Evolutionary conservation across 2,113 vertebrate genomes (phyloP).

Genomic region (Neolamprologus ventralis): DNA sequence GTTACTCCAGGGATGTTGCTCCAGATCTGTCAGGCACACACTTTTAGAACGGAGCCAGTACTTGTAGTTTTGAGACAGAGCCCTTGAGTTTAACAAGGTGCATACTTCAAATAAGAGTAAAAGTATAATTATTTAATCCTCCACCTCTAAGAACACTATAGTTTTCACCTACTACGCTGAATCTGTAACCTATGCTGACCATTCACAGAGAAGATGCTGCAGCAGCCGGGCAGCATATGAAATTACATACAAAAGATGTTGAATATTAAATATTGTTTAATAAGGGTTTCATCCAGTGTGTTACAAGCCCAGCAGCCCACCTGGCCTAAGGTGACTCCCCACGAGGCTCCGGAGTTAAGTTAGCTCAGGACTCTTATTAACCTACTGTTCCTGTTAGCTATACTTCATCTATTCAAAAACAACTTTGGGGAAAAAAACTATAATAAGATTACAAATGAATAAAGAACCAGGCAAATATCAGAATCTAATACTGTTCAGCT

Average conservation of each 20-base stretch:
- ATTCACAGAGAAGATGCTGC: background rate
- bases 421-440: accelerated
- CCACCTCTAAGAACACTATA: background rate
- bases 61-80: background rate
- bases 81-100: background rate
- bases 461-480: background rate
- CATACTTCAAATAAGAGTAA: background rate
- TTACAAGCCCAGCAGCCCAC: background rate
- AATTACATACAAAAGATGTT: background rate
- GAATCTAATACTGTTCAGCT: background rate
- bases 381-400: background rate
- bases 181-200: background rate
- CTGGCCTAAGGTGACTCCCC: background rate
- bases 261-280: background rate
- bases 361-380: background rate
- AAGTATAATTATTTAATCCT: background rate
- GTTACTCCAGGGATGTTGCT: background rate
- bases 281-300: background rate
- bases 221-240: accelerated
- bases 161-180: background rate
- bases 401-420: background rate
- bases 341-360: accelerated
- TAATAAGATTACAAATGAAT: background rate
- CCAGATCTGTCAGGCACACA: constrained; percentile 8
- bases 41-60: background rate